phyloP scores from a whole-genome alignment of 2,888 invertebrate genomes.

The Drosophila phalerata region DNA sequence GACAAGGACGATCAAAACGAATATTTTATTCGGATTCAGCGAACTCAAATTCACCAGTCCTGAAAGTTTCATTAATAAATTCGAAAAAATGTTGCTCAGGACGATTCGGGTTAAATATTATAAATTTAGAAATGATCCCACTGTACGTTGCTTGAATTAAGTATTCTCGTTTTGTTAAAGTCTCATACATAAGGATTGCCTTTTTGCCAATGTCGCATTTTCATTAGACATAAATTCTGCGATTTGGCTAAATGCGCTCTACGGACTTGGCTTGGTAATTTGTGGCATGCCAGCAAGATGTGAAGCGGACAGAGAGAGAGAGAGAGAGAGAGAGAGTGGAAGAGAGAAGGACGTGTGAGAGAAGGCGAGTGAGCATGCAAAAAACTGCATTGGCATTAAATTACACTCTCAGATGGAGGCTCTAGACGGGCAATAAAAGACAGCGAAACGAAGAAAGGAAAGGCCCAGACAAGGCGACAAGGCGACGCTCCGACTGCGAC shows the following conservation, averaged over 20 bases:
- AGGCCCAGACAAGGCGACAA: slow-evolving; percentile 68
- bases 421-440: not conserved
- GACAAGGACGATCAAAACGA: no score
- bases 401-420: slow-evolving; percentile 56
- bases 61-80: no score
- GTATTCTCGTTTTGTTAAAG: slow-evolving; percentile 31
- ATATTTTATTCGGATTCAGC: no score
- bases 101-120: no score
- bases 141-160: slow-evolving; percentile 15
- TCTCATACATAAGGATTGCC: slow-evolving; percentile 58
- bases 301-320: slow-evolving; percentile 1
- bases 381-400: slow-evolving; percentile 74
- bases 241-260: slow-evolving; percentile 78
- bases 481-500: slow-evolving; percentile 62
- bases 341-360: not conserved
- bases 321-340: no score
- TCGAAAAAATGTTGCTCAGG: no score
- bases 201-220: slow-evolving; percentile 70
- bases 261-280: slow-evolving; percentile 74
- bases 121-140: not conserved
- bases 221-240: slow-evolving; percentile 81
- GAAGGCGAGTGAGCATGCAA: slow-evolving; percentile 11
- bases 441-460: not conserved
- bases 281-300: slow-evolving; percentile 61
- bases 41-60: no score